phyloP scores from a whole-genome alignment of 1,140 invertebrate genomes.

The Heliconius congener region DNA sequence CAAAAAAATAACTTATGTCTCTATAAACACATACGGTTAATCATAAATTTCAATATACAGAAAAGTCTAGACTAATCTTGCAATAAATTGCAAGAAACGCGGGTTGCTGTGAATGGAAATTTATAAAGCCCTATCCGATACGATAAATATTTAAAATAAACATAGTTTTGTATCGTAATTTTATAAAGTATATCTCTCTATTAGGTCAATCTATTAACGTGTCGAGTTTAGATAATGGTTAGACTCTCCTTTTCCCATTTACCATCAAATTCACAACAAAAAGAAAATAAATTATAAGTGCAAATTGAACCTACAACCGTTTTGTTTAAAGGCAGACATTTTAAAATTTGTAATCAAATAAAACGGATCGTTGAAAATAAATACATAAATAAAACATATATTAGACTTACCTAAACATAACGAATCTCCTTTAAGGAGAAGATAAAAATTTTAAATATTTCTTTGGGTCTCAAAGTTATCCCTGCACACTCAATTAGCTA shows the following conservation, averaged over 20 bases:
- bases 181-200: background rate
- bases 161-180: background rate
- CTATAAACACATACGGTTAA: background rate
- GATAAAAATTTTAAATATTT: no score
- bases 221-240: no score
- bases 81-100: background rate
- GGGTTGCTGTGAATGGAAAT: background rate
- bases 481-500: no score
- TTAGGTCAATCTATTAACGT: background rate
- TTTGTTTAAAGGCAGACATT: no score
- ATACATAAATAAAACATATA: background rate
- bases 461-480: no score
- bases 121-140: background rate
- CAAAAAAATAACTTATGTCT: no score
- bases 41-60: background rate
- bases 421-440: no score
- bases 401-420: background rate
- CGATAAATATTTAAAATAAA: background rate
- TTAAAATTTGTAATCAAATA: no score
- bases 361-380: background rate
- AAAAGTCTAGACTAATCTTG: constrained; percentile 4
- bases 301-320: no score
- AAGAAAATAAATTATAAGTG: no score
- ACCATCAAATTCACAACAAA: no score
- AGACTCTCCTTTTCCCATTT: no score